Evolutionary conservation across 2,113 vertebrate species (phyloP), one percentile per base, ranked within the genome.

Genomic region (Zosterops hypoxanthus): DNA sequence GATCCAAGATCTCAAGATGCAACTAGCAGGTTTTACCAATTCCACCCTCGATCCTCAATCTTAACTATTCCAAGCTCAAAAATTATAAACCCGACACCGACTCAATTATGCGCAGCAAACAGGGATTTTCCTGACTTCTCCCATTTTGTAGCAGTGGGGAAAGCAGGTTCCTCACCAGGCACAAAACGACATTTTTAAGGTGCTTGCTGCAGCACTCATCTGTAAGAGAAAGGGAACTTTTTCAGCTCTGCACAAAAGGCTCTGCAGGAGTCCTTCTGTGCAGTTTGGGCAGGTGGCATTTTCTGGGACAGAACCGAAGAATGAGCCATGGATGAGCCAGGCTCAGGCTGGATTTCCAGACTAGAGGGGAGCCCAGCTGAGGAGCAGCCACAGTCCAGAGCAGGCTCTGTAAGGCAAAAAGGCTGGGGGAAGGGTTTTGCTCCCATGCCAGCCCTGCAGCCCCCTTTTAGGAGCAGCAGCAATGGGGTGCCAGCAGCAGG

Each of bases 21-120:
- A 56, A 19, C 16, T 5, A 34, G 28, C 50, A 86, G 33, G 18
- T 52, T 34, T 77, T 63, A 63, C 47, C 46, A 57, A 15, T 29
- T n/a, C 69, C 44, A 47, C 24, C 11, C 71, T 64, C 64, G 8
- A 5, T 56, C 31, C 44, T 76, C 70, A 41, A 6, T 25, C 47
- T 59, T 4, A 21, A 46, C 20, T 29, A 39, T 63, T 49, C 63
- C 31, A 41, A 55, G 57, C 21, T 63, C 0, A 0, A 64, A 64
- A 69, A 55, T 11, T 0, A 86, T 25, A 63, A 91, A 71, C 18
- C 50, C 0, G 0, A 46, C 63, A 73, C 68, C 3, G 6, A 47
- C 78, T 65, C 65, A 64, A 52, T 76, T 34, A 66, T 14, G 25
- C 7, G 36, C 66, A 89, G 60, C 55, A 57, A 64, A 82, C 34